These are phyloP conservation scores for Alfaro cultratus DNA, from an alignment of 2,797 vertebrate species.

Conservation along the genomic window DNA sequence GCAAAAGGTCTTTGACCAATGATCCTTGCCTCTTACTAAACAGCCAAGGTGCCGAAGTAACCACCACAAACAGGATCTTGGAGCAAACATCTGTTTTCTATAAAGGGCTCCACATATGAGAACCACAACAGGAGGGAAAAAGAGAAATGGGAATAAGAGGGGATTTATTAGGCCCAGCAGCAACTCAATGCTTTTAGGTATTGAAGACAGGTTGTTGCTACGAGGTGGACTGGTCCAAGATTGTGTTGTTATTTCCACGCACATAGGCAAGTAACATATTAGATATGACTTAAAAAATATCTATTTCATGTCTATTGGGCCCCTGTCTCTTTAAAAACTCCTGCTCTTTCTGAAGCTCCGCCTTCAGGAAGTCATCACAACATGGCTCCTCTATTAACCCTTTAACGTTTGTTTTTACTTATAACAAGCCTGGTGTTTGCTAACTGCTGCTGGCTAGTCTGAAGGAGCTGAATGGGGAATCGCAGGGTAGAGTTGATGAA, in stretches of 20 bases:
- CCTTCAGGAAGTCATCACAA: no score
- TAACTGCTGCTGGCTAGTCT: no score
- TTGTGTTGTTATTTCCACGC: neutral
- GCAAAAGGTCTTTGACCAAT: conserved; percentile 45
- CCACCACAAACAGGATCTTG: neutral
- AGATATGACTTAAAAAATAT: no score
- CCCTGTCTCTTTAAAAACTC: no score
- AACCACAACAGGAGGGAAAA: neutral
- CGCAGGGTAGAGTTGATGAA: no score
- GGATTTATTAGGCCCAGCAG: neutral
- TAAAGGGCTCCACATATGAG: neutral
- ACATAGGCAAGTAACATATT: no score
- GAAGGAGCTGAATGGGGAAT: no score
- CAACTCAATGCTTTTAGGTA: neutral
- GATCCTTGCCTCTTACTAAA: conserved; percentile 47
- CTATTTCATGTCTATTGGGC: no score
- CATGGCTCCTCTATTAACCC: no score
- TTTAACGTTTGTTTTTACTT: no score
- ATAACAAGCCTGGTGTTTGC: no score
- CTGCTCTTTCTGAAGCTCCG: no score
- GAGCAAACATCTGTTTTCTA: conserved; percentile 27
- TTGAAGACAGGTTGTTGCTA: neutral
- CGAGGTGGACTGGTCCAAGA: neutral
- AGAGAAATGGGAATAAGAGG: neutral
- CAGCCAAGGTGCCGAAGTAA: conserved; percentile 21